Evolutionary conservation across 2,113 vertebrate genomes (phyloP).

Genomic region (Prolemur simus): DNA sequence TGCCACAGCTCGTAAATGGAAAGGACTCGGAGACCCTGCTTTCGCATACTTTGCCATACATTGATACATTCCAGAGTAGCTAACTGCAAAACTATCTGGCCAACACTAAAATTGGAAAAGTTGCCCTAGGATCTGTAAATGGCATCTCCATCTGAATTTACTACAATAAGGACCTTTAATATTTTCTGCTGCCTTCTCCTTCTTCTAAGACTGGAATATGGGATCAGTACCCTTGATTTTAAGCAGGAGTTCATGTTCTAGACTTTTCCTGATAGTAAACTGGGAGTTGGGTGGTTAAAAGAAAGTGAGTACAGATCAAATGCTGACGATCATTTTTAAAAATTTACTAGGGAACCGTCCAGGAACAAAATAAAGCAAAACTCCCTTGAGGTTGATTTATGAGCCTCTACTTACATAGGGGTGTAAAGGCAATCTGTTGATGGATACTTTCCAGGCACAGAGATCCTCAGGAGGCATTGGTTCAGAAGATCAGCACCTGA

Average conservation of each 20-base stretch:
- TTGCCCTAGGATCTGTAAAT: rapidly evolving
- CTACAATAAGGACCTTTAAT: neutral
- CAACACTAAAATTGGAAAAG: neutral
- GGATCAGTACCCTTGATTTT: neutral
- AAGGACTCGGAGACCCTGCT: neutral
- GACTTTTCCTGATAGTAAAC: neutral
- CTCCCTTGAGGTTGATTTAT: neutral
- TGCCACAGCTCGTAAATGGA: rapidly evolving
- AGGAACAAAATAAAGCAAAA: neutral
- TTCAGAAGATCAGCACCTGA: slow-evolving; percentile 44
- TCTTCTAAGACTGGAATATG: neutral
- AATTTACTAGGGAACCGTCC: neutral
- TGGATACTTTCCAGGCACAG: neutral
- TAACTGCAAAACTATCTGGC: neutral
- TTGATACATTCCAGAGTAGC: rapidly evolving
- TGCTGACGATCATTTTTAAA: neutral
- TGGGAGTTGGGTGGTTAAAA: neutral
- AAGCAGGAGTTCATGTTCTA: neutral
- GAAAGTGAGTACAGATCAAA: neutral
- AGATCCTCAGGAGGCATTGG: neutral
- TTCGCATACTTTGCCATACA: rapidly evolving
- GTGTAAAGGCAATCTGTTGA: neutral
- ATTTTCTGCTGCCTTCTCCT: neutral
- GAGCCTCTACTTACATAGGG: slow-evolving; percentile 34
- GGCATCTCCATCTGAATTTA: neutral